phyloP scores from a whole-genome alignment of 2,113 vertebrate species.

The Bettongia penicillata region DNA sequence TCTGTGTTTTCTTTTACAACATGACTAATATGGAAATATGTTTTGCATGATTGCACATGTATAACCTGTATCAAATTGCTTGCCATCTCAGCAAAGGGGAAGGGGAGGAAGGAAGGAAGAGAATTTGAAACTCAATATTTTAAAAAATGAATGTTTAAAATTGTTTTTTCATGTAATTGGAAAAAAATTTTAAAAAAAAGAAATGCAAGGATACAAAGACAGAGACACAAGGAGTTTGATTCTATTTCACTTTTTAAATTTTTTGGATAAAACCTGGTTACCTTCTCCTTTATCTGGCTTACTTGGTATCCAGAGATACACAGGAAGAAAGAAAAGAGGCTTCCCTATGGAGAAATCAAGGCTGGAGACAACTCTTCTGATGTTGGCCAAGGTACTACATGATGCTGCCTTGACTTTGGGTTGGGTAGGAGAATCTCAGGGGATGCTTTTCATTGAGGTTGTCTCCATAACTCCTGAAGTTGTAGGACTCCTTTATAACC shows the following conservation, averaged over 20 bases:
- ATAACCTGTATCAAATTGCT: too few species aligned
- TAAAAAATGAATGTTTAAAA: too few species aligned
- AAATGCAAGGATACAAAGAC: neutral
- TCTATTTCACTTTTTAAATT: neutral
- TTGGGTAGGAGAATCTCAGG: neutral
- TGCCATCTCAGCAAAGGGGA: too few species aligned
- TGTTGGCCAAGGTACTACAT: neutral
- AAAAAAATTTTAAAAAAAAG: neutral
- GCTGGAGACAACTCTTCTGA: neutral
- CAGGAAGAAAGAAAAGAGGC: neutral
- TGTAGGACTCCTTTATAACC: neutral
- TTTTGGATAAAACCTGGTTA: neutral
- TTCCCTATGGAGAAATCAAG: neutral
- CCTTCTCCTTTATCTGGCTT: neutral
- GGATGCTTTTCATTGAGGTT: neutral
- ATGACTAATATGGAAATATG: too few species aligned
- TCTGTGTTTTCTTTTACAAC: too few species aligned
- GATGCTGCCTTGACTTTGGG: neutral
- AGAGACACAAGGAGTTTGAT: neutral
- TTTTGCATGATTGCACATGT: too few species aligned
- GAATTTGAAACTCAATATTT: too few species aligned
- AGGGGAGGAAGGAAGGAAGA: too few species aligned
- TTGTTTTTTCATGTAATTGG: too few species aligned
- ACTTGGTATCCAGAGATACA: neutral
- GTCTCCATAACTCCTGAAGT: neutral